These are phyloP conservation scores for Triops cancriformis DNA, from an alignment of 1,140 invertebrate species.

Conservation along the genomic window DNA sequence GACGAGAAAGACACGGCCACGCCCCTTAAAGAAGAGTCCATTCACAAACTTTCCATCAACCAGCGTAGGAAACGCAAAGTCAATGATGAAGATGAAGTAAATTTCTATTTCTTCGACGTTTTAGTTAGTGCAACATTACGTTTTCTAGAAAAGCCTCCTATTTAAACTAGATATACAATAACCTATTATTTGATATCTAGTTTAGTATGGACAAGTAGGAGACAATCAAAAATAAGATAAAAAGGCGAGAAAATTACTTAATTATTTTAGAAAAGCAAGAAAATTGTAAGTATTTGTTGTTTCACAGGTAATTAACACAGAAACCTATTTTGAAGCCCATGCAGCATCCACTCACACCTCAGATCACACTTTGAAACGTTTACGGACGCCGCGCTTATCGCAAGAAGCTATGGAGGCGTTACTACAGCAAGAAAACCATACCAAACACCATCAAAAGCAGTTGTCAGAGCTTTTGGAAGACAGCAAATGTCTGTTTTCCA, in stretches of 20 bases:
- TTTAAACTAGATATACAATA: no score
- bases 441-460: constrained; percentile 36
- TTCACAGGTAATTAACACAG: constrained; percentile 31
- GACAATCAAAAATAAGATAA: no score
- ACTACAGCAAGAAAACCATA: constrained; percentile 34
- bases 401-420: constrained; percentile 55
- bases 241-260: no score
- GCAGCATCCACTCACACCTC: constrained; percentile 54
- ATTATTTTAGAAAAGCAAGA: no score
- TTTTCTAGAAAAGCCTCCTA: no score
- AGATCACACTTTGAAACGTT: constrained; percentile 65
- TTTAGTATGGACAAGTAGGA: no score
- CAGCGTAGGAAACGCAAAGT: not conserved
- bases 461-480: constrained; percentile 36
- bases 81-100: not conserved
- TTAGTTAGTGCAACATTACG: not conserved
- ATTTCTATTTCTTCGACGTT: not conserved
- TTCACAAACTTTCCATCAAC: not conserved
- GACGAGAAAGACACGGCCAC: not conserved
- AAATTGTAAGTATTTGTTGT: no score
- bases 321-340: constrained; percentile 42
- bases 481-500: constrained; percentile 36
- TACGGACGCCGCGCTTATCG: constrained; percentile 61
- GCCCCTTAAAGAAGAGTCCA: not conserved
- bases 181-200: no score